Conservation (phyloP, 2,797 vertebrate species). For the Myripristis jacobus region DNA sequence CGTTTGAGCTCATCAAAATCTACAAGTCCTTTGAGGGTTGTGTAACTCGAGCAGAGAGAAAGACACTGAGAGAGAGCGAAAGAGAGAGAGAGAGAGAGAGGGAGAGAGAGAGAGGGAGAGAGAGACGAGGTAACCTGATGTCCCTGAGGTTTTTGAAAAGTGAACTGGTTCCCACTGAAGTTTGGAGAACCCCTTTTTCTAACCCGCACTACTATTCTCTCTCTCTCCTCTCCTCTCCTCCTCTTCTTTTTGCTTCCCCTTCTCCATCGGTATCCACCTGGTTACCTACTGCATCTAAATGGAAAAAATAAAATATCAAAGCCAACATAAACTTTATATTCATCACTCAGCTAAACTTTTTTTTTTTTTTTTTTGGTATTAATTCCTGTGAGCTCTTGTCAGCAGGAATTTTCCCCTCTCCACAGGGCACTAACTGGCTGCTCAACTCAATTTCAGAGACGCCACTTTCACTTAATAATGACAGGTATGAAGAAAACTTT, state of each 20-base stretch:
- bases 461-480: slow-evolving; percentile 69
- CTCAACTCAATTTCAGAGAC: slow-evolving; percentile 53
- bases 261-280: slow-evolving; percentile 34
- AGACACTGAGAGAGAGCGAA: slow-evolving; percentile 66
- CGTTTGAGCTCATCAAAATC: slow-evolving; percentile 77
- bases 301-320: slow-evolving; percentile 19
- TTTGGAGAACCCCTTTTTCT: slow-evolving; percentile 65
- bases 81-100: slow-evolving; percentile 38
- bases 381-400: slow-evolving; percentile 26
- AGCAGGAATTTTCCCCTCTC: slow-evolving; percentile 39
- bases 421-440: slow-evolving; percentile 25
- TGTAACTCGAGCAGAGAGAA: slow-evolving; percentile 82
- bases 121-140: slow-evolving; percentile 79
- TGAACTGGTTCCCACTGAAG: slow-evolving; percentile 76
- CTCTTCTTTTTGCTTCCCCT: slow-evolving; percentile 27
- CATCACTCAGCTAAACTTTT: slow-evolving; percentile 31
- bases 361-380: slow-evolving; percentile 6
- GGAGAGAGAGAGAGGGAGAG: slow-evolving; percentile 38
- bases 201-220: slow-evolving; percentile 51
- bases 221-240: slow-evolving; percentile 14
- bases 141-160: slow-evolving; percentile 73
- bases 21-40: slow-evolving; percentile 79
- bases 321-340: slow-evolving; percentile 25
- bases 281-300: slow-evolving; percentile 7
- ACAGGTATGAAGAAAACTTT: slow-evolving; percentile 61